phyloP scores from a whole-genome alignment of 2,797 vertebrate genomes.

The Rhodeus uyekii region DNA sequence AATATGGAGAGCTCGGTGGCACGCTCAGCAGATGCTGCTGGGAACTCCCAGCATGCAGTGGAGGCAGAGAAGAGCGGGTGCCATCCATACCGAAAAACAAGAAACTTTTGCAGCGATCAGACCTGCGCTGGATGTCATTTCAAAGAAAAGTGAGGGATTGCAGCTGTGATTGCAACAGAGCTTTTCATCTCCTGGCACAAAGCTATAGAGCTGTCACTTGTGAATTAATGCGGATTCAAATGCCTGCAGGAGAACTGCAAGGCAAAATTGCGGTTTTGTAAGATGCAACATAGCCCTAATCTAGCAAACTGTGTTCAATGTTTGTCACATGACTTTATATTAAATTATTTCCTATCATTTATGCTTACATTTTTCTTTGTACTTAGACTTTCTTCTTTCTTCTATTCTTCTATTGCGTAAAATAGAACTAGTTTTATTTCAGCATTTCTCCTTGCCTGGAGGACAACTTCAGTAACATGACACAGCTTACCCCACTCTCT shows the following conservation, averaged over 20 bases:
- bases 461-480: not conserved
- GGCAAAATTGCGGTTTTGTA: not conserved
- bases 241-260: constrained; percentile 22
- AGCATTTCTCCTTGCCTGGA: constrained; percentile 10
- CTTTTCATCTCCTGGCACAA: constrained; percentile 37
- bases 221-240: constrained; percentile 31
- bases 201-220: constrained; percentile 12
- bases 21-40: constrained; percentile 66
- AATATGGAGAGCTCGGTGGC: constrained; percentile 61
- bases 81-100: constrained; percentile 36
- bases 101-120: constrained; percentile 29
- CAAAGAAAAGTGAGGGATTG: constrained; percentile 27
- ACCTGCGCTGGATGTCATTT: constrained; percentile 18
- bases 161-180: constrained; percentile 34
- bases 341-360: not conserved
- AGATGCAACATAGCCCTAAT: constrained; percentile 1
- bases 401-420: not conserved
- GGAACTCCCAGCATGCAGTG: constrained; percentile 45
- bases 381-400: not conserved
- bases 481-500: constrained; percentile 16
- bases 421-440: not conserved
- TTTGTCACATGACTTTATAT: not conserved
- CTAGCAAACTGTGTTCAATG: not conserved
- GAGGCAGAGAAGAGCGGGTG: constrained; percentile 38
- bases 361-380: not conserved